Evolutionary conservation across 2,113 vertebrate genomes (phyloP).

Genomic region (Ascaphus truei): DNA sequence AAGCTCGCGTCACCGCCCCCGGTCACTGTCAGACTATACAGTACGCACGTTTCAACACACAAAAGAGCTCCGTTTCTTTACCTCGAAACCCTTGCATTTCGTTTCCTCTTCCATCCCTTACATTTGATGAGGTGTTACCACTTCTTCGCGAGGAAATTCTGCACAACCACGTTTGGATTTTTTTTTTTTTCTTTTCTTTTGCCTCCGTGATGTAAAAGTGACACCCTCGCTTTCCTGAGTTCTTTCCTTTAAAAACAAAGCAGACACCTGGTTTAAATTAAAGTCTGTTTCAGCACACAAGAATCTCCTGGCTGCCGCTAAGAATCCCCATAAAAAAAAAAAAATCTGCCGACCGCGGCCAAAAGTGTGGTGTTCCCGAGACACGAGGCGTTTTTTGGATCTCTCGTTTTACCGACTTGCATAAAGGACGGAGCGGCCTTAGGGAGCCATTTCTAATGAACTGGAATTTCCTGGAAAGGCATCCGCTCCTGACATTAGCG

Average conservation of each 20-base stretch:
- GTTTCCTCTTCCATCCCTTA: no score
- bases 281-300: constrained; percentile 52
- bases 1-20: no score
- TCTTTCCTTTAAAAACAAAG: constrained; percentile 43
- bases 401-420: constrained; percentile 18
- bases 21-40: no score
- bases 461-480: constrained; percentile 50
- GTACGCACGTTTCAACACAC: no score
- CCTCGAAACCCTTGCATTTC: no score
- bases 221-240: constrained; percentile 42
- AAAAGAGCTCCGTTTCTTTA: no score
- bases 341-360: constrained; percentile 35
- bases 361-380: constrained; percentile 46
- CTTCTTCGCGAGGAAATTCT: not conserved
- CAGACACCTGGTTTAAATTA: constrained; percentile 65
- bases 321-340: constrained; percentile 58
- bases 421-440: constrained; percentile 2
- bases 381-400: constrained; percentile 31
- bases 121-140: constrained; percentile 9
- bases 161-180: no score
- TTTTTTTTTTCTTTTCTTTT: constrained; percentile 12
- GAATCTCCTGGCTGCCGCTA: constrained; percentile 56
- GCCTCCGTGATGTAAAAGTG: not conserved
- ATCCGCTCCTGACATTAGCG: not conserved
- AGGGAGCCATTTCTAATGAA: constrained; percentile 33